Percentiles rank a stretch among this genome's conserved stretches.
phyloP scores from a whole-genome alignment of 2,888 invertebrate species.

The Tachina fera region DNA sequence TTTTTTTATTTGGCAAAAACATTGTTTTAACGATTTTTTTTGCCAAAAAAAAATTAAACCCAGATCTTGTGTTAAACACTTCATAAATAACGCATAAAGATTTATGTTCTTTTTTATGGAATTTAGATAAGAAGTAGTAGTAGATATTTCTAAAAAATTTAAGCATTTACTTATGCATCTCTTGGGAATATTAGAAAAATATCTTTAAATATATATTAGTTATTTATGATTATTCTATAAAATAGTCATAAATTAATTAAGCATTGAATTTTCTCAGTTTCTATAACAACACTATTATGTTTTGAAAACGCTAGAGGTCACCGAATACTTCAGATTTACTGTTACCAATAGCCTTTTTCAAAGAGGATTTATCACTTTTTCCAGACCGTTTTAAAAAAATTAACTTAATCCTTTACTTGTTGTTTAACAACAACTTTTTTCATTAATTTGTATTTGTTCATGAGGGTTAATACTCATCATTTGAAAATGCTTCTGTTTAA shows the following conservation, averaged over 20 bases:
- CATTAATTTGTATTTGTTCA: neutral
- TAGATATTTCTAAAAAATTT: neutral
- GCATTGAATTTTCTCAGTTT: conserved; percentile 30
- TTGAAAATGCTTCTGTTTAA: neutral
- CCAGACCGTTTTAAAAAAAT: too few species aligned
- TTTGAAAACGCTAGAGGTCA: too few species aligned
- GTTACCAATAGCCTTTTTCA: too few species aligned
- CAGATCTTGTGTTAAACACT: conserved; percentile 78
- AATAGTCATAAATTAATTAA: conserved; percentile 61
- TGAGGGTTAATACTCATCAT: neutral
- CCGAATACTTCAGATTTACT: too few species aligned
- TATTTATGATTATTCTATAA: conserved; percentile 8
- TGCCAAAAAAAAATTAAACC: conserved; percentile 23
- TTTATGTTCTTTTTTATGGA: conserved; percentile 74
- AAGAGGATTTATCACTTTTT: too few species aligned
- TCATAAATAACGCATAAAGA: conserved; percentile 78
- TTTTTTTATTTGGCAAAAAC: conserved; percentile 39
- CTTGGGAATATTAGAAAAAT: conserved; percentile 50
- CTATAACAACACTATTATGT: too few species aligned
- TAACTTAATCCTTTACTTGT: too few species aligned
- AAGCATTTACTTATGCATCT: conserved; percentile 37
- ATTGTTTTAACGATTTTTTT: conserved; percentile 37
- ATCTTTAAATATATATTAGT: conserved; percentile 20
- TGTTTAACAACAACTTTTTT: too few species aligned
- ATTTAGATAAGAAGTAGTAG: conserved; percentile 48